Base-by-base conservation (phyloP, 1,140 invertebrate genomes). In the Drusus annulatus region DNA sequence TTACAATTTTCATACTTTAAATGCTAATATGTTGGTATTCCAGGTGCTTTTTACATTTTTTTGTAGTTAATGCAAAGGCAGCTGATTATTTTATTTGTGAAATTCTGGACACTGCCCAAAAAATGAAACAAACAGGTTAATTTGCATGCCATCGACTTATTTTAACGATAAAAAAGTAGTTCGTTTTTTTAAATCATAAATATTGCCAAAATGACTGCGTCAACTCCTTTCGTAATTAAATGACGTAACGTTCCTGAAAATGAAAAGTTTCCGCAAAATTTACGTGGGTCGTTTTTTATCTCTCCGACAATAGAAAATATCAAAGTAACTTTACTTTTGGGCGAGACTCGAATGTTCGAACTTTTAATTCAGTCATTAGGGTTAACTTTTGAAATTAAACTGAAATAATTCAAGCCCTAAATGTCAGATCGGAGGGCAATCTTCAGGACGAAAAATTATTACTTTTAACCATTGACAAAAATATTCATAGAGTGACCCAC, bases 321-420 rank as follows among this genome's bases (percentile, higher is more conserved):
- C 62, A 25, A 16, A 65, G 62, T 65, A 45, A 45, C 36, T 45
- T 45, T 65, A 25, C 62, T 65, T 63, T 65, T 31, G 23, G 56
- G 62, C 62, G 28, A 15, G 25, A 31, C 62, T 65, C 62, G 60
- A 63, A 36, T 45, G 36, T 65, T 65, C 16, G 62, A 65, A 65
- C 23, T 65, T 65, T 65, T 65, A 65, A 65, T 65, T 65, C 25
- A 65, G 62, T 65, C 62, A 65, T 65, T 65, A 65, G 62, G 36
- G 25, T 65, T 16, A 65, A 65, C 62, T 65, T 65, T 28, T 7
- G 62, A 65, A 65, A 65, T 65, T 65, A 65, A 65, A 65, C 62
- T 65, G 28, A 65, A 65, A 65, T 65, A 65, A 65, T 65, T 65
- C 62, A 65, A 65, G 16, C 62, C 62, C 21, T 28, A 28, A 65